phyloP scores from a whole-genome alignment of 1,140 invertebrate species.

The Phthorimaea operculella region DNA sequence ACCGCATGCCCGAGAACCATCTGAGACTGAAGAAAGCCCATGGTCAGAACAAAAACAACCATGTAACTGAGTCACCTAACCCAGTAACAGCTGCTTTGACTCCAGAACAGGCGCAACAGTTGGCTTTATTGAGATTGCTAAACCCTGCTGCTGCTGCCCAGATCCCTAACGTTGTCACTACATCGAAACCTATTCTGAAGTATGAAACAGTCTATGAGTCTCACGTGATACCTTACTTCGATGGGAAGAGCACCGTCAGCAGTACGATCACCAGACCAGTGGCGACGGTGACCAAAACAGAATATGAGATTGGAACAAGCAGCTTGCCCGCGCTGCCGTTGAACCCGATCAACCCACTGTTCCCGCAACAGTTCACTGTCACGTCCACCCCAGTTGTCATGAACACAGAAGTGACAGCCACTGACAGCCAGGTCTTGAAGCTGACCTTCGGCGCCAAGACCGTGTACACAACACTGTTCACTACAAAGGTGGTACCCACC shows the following conservation, averaged over 20 bases:
- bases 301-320: conserved; percentile 79
- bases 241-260: conserved; percentile 77
- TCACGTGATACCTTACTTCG: conserved; percentile 81
- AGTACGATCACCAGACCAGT: conserved; percentile 82
- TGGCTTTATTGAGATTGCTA: conserved; percentile 76
- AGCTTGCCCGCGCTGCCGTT: conserved; percentile 71
- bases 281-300: conserved; percentile 79
- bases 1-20: conserved; percentile 65
- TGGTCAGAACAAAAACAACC: conserved; percentile 62
- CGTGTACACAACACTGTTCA: conserved; percentile 86
- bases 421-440: conserved; percentile 84
- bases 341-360: conserved; percentile 65
- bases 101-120: conserved; percentile 79
- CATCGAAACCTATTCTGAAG: conserved; percentile 79
- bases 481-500: conserved; percentile 86
- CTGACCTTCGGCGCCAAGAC: conserved; percentile 90
- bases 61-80: conserved; percentile 59
- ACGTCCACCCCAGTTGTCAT: conserved; percentile 85
- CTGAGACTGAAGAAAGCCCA: conserved; percentile 71
- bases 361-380: conserved; percentile 76
- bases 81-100: conserved; percentile 67
- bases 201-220: conserved; percentile 84
- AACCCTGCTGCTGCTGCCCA: conserved; percentile 74
- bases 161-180: conserved; percentile 77
- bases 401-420: conserved; percentile 82